These are phyloP conservation scores for Bagarius yarrelli DNA, from an alignment of 2,113 vertebrate species.

Conservation along the genomic window DNA sequence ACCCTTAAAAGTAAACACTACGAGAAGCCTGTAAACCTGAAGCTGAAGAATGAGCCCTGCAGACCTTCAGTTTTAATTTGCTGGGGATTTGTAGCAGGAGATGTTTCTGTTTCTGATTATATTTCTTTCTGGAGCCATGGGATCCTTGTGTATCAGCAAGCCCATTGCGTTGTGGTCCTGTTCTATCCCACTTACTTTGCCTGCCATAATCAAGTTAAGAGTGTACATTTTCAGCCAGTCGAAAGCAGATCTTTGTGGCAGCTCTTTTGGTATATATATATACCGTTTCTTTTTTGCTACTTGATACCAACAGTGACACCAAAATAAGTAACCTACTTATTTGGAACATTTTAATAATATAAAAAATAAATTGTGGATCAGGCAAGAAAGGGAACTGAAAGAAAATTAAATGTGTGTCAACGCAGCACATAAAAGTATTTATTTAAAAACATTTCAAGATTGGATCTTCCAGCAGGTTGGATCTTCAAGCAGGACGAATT, in stretches of 20 bases:
- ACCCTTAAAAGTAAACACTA: slow-evolving; percentile 20
- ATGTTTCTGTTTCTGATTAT: slow-evolving; percentile 34
- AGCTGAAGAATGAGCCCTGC: slow-evolving; percentile 8
- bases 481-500: too few relatives aligned
- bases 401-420: slow-evolving; percentile 23
- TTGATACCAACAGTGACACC: neutral
- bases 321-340: slow-evolving; percentile 4
- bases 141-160: slow-evolving; percentile 28
- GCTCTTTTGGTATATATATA: slow-evolving; percentile 26
- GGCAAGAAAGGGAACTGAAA: neutral
- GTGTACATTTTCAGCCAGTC: slow-evolving; percentile 39
- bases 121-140: slow-evolving; percentile 38
- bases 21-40: slow-evolving; percentile 5
- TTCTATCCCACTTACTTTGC: slow-evolving; percentile 35
- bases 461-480: slow-evolving; percentile 1
- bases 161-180: slow-evolving; percentile 27
- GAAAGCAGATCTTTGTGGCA: slow-evolving; percentile 36
- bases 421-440: slow-evolving; percentile 39
- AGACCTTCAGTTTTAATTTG: slow-evolving; percentile 39
- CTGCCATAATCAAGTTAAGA: slow-evolving; percentile 44
- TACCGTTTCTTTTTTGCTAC: too few relatives aligned
- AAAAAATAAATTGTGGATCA: slow-evolving; percentile 40
- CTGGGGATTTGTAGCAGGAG: slow-evolving; percentile 21
- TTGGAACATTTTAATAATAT: neutral
- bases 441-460: slow-evolving; percentile 30